A percentile compares a stretch with the other conserved stretches of the same genome.
These are phyloP conservation scores for Alcedo quadribrachys DNA, from an alignment of 2,797 vertebrate genomes.

Conservation along the genomic window DNA sequence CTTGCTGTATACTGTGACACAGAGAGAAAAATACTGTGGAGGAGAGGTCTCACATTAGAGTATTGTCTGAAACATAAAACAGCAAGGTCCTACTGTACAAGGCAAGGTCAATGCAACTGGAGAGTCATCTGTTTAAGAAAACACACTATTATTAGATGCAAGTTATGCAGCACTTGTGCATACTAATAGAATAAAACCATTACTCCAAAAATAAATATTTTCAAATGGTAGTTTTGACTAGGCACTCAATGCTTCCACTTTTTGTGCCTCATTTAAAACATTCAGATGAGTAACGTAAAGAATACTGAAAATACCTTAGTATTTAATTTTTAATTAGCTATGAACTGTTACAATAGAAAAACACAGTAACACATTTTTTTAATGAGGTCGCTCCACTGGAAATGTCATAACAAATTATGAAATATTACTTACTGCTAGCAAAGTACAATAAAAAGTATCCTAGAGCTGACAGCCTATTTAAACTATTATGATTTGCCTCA, in stretches of 20 bases:
- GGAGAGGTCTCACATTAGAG: conserved; percentile 42
- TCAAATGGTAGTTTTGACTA: background rate
- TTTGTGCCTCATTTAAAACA: background rate
- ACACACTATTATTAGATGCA: conserved; percentile 71
- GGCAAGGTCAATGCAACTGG: conserved; percentile 66
- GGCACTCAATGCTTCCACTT: background rate
- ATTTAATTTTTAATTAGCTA: background rate
- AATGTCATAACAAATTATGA: background rate
- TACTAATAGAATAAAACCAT: conserved; percentile 48
- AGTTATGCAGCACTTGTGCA: conserved; percentile 73
- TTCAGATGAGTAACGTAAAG: background rate
- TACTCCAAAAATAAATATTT: conserved; percentile 56
- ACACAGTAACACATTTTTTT: background rate
- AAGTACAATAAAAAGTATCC: background rate
- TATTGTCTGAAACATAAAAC: conserved; percentile 63
- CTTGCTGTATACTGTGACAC: conserved; percentile 40
- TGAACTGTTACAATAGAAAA: background rate
- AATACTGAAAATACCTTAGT: background rate
- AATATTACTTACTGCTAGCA: background rate
- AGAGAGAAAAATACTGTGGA: conserved; percentile 45
- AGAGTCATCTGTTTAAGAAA: conserved; percentile 70
- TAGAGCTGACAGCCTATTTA: background rate
- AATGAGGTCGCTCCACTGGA: background rate
- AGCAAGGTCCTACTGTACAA: conserved; percentile 53
- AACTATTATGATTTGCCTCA: background rate